Evolutionary conservation across 2,888 invertebrate species (phyloP), one percentile per base, ranked within the genome.

Genomic region (Cerastoderma edule): DNA sequence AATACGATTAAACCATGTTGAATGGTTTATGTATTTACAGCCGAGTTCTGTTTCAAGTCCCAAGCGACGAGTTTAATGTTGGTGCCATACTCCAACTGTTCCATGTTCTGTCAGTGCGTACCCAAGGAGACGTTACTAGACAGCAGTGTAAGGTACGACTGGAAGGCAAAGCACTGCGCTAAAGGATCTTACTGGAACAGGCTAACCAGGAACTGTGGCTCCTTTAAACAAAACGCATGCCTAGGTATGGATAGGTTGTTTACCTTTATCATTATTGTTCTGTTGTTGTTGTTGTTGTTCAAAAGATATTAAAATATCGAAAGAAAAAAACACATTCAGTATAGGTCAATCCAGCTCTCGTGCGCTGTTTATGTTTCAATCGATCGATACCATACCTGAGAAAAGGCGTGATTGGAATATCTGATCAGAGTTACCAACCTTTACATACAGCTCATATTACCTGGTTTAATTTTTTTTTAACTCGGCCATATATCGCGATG

Each of bases 71-170:
- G 39, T 24, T 33, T 60, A 27, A 60, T 39, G 24, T 60, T 60
- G 60, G 22, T 60, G 24, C 60, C 60, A 8, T 60, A 60, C 39
- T 60, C 60, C 2, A 32, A 39, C n/a, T 60, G 60, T 39, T 39
- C 39, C 19, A 32, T 27, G 39, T 60, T 60, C 60, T 60, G 60
- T 39, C 60, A 60, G 39, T 60, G 60, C 22, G 60, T 44, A 2
- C 60, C 60, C n/a, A 33, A 32, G 27, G 39, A 22, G 27, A 60
- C 60, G 24, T 24, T 39, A 3, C 22, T 24, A 4, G 22, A 60
- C 22, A 39, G 60, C 24, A 39, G 39, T 16, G 39, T 39, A 22
- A 4, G 8, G 2, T 60, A 60, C 39, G 16, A 39, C 19, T 60
- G 60, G 60, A 24, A 24, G 1, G 60, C 39, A 13, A 0, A 33